These are phyloP conservation scores for Tupaia chinensis DNA, from an alignment of 2,113 vertebrate genomes.

Conservation along the genomic window DNA sequence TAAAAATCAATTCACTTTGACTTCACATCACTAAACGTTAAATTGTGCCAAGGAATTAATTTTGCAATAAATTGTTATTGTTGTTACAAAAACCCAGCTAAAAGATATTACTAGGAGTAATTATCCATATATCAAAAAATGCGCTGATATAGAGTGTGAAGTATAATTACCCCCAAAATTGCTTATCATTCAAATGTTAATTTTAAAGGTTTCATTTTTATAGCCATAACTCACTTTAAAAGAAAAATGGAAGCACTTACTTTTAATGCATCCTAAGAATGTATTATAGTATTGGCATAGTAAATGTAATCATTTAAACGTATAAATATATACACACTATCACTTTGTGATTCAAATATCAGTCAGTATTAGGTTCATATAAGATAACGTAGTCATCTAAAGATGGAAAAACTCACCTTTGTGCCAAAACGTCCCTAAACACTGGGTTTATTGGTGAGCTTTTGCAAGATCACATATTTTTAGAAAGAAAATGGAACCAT, in stretches of 20 bases:
- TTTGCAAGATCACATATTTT: background rate
- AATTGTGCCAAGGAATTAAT: slow-evolving; percentile 92
- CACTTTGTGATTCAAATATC: slow-evolving; percentile 40
- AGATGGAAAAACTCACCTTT: background rate
- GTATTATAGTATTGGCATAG: background rate
- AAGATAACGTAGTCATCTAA: background rate
- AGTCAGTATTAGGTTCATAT: slow-evolving; percentile 38
- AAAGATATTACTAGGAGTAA: slow-evolving; percentile 89
- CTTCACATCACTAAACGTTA: slow-evolving; percentile 90
- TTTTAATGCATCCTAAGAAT: slow-evolving; percentile 71
- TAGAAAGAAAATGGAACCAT: background rate
- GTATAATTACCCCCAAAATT: slow-evolving; percentile 90
- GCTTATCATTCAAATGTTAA: slow-evolving; percentile 92
- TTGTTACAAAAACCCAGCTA: slow-evolving; percentile 89
- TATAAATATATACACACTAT: background rate
- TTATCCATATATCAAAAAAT: slow-evolving; percentile 92
- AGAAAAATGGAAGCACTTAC: slow-evolving; percentile 57
- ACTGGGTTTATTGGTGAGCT: background rate
- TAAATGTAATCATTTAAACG: slow-evolving; percentile 53
- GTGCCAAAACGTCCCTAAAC: background rate
- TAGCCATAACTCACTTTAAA: slow-evolving; percentile 79
- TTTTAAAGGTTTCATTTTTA: slow-evolving; percentile 88
- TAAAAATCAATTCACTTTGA: slow-evolving; percentile 90
- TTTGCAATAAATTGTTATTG: slow-evolving; percentile 92
- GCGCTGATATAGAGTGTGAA: slow-evolving; percentile 87